Percentiles rank a stretch among this genome's conserved stretches.
Conservation (phyloP, 2,888 invertebrate species). For the Acleris sparsana region DNA sequence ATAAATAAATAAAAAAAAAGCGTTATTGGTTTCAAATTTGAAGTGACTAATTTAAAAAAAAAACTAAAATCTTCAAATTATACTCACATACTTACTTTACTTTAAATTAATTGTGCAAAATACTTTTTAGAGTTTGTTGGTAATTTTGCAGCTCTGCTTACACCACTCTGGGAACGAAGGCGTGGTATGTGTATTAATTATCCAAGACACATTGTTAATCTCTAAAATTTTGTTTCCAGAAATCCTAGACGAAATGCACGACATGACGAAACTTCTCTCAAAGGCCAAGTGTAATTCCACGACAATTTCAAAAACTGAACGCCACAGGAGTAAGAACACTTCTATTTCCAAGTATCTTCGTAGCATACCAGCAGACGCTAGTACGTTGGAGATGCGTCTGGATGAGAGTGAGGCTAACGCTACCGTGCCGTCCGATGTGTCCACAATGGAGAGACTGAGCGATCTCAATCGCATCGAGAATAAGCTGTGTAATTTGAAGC, state of each 20-base stretch:
- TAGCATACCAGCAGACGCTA: constrained; percentile 58
- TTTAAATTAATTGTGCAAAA: no score
- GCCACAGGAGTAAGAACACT: constrained; percentile 47
- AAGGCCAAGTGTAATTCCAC: constrained; percentile 41
- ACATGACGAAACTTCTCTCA: constrained; percentile 59
- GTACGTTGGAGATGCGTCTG: constrained; percentile 44
- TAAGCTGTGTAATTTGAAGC: constrained; percentile 65
- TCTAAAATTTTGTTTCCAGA: constrained; percentile 55
- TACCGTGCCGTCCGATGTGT: constrained; percentile 63
- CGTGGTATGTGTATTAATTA: no score
- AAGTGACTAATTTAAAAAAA: no score
- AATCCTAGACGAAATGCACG: constrained; percentile 70
- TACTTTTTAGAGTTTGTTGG: no score
- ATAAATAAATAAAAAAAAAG: no score
- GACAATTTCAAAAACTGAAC: constrained; percentile 21
- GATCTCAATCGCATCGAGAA: constrained; percentile 73
- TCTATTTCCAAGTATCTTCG: constrained; percentile 54
- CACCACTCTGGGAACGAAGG: no score
- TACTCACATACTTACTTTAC: no score
- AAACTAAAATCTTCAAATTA: no score
- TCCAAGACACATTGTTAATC: no score
- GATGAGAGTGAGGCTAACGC: constrained; percentile 46
- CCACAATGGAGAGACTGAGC: constrained; percentile 72
- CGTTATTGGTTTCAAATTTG: no score
- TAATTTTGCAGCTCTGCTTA: no score